Evolutionary conservation across 2,113 vertebrate species (phyloP).

Genomic region (Anseranas semipalmata): DNA sequence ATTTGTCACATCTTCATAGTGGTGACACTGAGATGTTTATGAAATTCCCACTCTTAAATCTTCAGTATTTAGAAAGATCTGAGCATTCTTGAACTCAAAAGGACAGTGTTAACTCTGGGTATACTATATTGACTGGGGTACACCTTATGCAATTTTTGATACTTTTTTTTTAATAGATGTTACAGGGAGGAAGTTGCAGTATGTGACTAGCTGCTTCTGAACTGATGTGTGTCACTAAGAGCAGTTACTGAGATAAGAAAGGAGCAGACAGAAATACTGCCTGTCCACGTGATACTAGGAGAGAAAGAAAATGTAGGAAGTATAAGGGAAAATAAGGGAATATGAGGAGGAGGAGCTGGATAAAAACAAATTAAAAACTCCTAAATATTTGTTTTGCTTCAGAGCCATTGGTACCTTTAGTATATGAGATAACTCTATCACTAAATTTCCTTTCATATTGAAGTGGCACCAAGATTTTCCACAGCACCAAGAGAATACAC

Average conservation of each 20-base stretch:
- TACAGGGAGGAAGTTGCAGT: background rate
- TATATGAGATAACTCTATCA: background rate
- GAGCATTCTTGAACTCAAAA: background rate
- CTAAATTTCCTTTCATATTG: background rate
- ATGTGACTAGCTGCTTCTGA: background rate
- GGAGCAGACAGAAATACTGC: background rate
- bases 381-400: background rate
- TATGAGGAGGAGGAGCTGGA: background rate
- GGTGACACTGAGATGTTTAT: background rate
- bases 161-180: background rate
- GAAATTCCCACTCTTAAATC: background rate
- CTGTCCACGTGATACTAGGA: background rate
- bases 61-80: background rate
- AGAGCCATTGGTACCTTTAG: fast-evolving
- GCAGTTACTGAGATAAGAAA: background rate
- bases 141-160: background rate
- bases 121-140: background rate
- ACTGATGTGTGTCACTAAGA: background rate
- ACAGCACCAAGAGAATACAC: background rate
- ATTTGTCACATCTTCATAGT: background rate
- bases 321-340: background rate
- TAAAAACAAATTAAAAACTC: background rate
- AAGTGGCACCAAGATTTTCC: background rate
- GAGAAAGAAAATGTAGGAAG: background rate
- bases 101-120: background rate